These are phyloP conservation scores for Erethizon dorsatum DNA, from an alignment of 2,797 vertebrate genomes.

Conservation along the genomic window DNA sequence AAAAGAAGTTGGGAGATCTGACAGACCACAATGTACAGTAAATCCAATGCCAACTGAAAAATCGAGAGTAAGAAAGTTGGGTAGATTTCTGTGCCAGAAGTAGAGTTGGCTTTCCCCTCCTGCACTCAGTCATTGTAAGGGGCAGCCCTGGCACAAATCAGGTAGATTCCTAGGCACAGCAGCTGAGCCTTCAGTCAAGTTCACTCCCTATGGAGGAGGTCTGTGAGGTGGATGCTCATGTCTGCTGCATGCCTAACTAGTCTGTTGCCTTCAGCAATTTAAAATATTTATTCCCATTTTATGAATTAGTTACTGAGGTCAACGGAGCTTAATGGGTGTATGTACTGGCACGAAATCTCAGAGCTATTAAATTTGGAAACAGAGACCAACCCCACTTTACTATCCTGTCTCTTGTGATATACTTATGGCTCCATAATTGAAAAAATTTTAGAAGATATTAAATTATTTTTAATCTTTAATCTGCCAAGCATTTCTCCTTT, in stretches of 20 bases:
- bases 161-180: not conserved
- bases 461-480: slow-evolving; percentile 71
- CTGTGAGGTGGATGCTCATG: not conserved
- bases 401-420: slow-evolving; percentile 29
- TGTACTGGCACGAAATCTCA: slow-evolving; percentile 26
- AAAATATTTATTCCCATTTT: slow-evolving; percentile 71
- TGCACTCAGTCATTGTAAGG: not conserved
- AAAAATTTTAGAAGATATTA: slow-evolving; percentile 70
- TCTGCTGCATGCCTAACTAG: not conserved
- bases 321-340: slow-evolving; percentile 61
- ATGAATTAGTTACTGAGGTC: slow-evolving; percentile 71
- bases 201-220: not conserved
- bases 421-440: slow-evolving; percentile 39
- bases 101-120: not conserved
- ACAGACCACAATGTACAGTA: not conserved
- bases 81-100: not conserved
- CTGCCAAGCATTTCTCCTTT: slow-evolving; percentile 32
- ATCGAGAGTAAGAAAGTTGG: not conserved
- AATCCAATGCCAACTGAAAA: not conserved
- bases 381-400: slow-evolving; percentile 44
- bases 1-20: not conserved
- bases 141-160: not conserved
- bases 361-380: slow-evolving; percentile 72
- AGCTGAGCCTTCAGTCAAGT: not conserved
- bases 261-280: slow-evolving; percentile 57